These are phyloP conservation scores for Mus pahari DNA, from an alignment of 2,113 vertebrate genomes.

Conservation along the genomic window DNA sequence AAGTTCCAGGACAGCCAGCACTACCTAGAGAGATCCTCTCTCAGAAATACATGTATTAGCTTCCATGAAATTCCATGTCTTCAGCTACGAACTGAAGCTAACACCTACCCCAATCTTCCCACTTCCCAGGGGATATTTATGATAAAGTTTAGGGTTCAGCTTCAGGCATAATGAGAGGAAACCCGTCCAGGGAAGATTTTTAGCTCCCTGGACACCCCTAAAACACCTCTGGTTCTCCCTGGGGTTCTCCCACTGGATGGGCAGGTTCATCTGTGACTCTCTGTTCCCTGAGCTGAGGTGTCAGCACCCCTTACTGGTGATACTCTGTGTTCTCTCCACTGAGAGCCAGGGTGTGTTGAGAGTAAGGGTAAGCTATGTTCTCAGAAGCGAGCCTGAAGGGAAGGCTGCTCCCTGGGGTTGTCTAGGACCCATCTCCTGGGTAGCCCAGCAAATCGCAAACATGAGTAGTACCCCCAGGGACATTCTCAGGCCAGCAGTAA, in stretches of 20 bases:
- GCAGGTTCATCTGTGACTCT: neutral
- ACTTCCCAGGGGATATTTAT: neutral
- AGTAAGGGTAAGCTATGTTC: accelerated
- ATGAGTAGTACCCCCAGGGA: neutral
- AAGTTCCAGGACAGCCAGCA: neutral
- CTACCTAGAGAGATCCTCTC: neutral
- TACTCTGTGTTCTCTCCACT: neutral
- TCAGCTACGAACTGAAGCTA: neutral
- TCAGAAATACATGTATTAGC: neutral
- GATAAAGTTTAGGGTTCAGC: neutral
- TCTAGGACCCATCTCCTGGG: neutral
- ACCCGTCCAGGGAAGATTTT: neutral
- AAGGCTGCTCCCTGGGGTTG: neutral
- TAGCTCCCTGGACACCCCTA: neutral
- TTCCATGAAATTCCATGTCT: neutral
- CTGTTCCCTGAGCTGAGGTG: neutral
- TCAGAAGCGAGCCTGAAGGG: neutral
- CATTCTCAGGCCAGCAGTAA: neutral
- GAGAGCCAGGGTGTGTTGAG: neutral
- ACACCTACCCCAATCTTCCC: neutral
- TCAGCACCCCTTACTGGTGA: neutral
- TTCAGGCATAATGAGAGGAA: too few species aligned
- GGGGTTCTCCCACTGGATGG: neutral
- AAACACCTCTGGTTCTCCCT: neutral
- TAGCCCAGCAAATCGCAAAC: neutral